Conservation (phyloP, 1,140 invertebrate genomes). For the Caenorhabditis remanei region DNA sequence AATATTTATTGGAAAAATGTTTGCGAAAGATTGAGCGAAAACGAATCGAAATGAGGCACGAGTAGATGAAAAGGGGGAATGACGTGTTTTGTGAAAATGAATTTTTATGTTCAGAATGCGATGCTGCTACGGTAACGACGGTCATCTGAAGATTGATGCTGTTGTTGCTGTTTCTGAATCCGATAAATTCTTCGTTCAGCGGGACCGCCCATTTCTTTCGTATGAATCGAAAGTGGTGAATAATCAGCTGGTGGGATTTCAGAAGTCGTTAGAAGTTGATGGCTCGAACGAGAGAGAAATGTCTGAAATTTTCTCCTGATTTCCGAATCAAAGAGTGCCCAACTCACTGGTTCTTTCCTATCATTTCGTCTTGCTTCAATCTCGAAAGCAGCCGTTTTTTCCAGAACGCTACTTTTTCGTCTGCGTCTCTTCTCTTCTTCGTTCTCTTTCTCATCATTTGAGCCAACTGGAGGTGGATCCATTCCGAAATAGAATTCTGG, state of each 20-base stretch:
- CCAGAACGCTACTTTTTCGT: slow-evolving; percentile 38
- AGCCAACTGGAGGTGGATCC: slow-evolving; percentile 2
- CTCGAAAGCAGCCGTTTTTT: slow-evolving; percentile 38
- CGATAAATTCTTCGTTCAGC: slow-evolving; percentile 34
- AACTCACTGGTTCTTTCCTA: slow-evolving; percentile 41
- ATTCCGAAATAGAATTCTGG: slow-evolving; percentile 52
- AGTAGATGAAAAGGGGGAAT: slow-evolving; percentile 20
- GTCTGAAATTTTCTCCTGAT: slow-evolving; percentile 9
- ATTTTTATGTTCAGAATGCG: slow-evolving; percentile 5
- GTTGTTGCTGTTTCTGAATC: slow-evolving; percentile 36
- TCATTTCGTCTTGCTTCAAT: slow-evolving; percentile 42
- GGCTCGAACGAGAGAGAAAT: slow-evolving; percentile 8
- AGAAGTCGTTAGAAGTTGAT: slow-evolving; percentile 34
- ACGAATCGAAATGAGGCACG: slow-evolving; percentile 52
- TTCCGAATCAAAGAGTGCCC: neutral
- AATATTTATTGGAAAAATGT: slow-evolving; percentile 26
- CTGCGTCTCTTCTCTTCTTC: slow-evolving; percentile 6
- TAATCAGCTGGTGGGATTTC: slow-evolving; percentile 39
- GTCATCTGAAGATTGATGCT: slow-evolving; percentile 36
- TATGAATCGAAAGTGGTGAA: slow-evolving; percentile 32
- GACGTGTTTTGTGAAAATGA: neutral
- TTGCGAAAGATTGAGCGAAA: slow-evolving; percentile 44
- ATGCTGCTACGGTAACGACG: slow-evolving; percentile 49
- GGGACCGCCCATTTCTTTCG: slow-evolving; percentile 34
- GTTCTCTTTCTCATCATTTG: slow-evolving; percentile 48